Base-by-base conservation (phyloP, 2,113 vertebrate genomes). In the Cryptomyrus ogoouensis region DNA sequence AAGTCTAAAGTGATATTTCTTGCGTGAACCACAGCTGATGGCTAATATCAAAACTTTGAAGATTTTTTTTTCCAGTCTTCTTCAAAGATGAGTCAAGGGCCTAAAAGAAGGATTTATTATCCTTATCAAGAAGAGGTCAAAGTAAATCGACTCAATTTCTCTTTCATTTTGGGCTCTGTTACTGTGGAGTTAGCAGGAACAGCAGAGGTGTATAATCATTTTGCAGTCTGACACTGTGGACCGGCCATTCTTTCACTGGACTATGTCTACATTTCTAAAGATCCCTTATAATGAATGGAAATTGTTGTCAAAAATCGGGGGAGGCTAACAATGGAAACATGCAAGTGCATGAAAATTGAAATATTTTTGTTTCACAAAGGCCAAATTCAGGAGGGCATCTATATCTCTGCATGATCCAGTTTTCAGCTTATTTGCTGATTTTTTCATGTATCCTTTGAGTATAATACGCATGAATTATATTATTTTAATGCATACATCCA, bases 141-240 rank as follows among this genome's bases (percentile, higher is more conserved):
- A 94, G 93, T 58, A 93, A 92, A 94, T 93, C 92, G 91, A 92
- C 92, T 90, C 87, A 90, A 92, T 92, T 91, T 87, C 89, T 85
- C 90, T 90, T 89, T 89, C 80, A 85, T 85, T 85, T 89, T 85
- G 77, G 85, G 91, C 80, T 91, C 86, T 56, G 70, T 53, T 85
- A 90, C 86, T 89, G 86, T 90, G 89, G 92, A 93, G 88, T 90
- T 89, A 53, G 17, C 17, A 91, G 91, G 90, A 90, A 91, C 47
- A 66, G 90, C 74, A 89, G 27, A 89, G 89, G 84, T 90, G 88
- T 88, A 90, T 52, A 53, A 83, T 92, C 89, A 89, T 77, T 74
- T 13, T 88, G 66, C 85, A 39, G 46, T 84, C 92, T 90, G 90
- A 91, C 91, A 84, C 24, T 53, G 35, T 77, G 35, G 17, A 46